Conservation (phyloP, 2,797 vertebrate species). For the Melanotaenia nigrans region DNA sequence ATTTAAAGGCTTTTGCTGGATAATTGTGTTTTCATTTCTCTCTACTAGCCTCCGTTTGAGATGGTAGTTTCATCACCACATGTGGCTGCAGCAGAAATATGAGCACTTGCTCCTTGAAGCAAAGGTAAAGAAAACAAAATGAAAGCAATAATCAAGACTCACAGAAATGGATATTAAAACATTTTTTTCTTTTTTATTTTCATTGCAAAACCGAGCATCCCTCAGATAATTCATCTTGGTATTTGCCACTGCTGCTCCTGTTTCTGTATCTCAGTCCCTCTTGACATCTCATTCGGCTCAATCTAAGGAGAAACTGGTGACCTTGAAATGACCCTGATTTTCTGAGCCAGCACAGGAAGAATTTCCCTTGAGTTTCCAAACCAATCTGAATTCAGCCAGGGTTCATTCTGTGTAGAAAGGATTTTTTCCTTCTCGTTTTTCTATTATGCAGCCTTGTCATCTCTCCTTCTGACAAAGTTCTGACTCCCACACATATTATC, state of each 20-base stretch:
- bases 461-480: not conserved
- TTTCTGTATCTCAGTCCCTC: not conserved
- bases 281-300: constrained; percentile 13
- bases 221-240: not conserved
- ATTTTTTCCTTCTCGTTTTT: not conserved
- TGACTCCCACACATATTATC: not conserved
- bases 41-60: not conserved
- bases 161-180: constrained; percentile 1
- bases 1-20: constrained; percentile 1
- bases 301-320: not conserved
- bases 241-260: not conserved
- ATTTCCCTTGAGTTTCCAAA: constrained; percentile 52
- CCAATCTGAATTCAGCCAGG: constrained; percentile 42
- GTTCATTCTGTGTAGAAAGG: constrained; percentile 17
- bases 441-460: not conserved
- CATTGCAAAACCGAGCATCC: constrained; percentile 17
- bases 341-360: constrained; percentile 19
- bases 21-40: constrained; percentile 24
- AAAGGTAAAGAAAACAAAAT: constrained; percentile 12
- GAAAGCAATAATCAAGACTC: constrained; percentile 22
- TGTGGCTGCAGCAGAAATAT: not conserved
- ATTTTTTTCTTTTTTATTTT: not conserved
- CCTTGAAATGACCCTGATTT: constrained; percentile 27
- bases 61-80: not conserved
- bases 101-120: constrained; percentile 4